Evolutionary conservation across 2,888 invertebrate species (phyloP), one percentile per base, ranked within the genome.

Genomic region (Bellardia pandia): DNA sequence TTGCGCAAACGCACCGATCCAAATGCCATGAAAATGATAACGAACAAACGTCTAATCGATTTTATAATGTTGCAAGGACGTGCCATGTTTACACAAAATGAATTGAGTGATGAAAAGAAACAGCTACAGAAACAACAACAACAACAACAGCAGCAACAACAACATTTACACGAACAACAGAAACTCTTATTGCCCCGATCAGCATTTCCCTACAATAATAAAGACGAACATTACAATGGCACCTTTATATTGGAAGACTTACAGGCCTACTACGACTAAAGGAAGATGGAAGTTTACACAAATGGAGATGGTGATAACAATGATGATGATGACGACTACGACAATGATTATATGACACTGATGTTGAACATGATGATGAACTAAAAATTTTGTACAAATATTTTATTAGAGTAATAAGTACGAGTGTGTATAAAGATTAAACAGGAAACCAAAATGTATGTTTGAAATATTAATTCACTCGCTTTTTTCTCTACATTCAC

Each of bases 1-100:
- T 93, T 96, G 89, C 95, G 95, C 88, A 96, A 96, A 89, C 93
- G 95, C 79, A 89, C 93, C 62, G 91, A 93, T 88, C 91, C 93
- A 1, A 91, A 90, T 40, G 90, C 90, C 14, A 90, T 92, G 82
- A 91, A 91, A 79, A 90, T 91, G 51, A 91, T 91, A 53, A 91
- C 91, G 0, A 91, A 93, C 60, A 91, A 92, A 48, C 90, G 92
- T 16, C 90, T 93, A 0, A 93, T 92, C 3, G 93, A 93, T 85
- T 92, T 92, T 14, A 92, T 93, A 45, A 86, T 93, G 89, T 81
- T 93, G 76, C 92, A 93, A 78, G 92, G 93, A 79, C 91, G 89
- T n/a, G 91, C 93, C 4, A 90, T 92, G 69, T 90, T 91, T 66
- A 91, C 93, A 2, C 91, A 91, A 64, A 90, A 91, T 56, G 90